phyloP scores from a whole-genome alignment of 2,797 vertebrate species.

The Coluber constrictor region DNA sequence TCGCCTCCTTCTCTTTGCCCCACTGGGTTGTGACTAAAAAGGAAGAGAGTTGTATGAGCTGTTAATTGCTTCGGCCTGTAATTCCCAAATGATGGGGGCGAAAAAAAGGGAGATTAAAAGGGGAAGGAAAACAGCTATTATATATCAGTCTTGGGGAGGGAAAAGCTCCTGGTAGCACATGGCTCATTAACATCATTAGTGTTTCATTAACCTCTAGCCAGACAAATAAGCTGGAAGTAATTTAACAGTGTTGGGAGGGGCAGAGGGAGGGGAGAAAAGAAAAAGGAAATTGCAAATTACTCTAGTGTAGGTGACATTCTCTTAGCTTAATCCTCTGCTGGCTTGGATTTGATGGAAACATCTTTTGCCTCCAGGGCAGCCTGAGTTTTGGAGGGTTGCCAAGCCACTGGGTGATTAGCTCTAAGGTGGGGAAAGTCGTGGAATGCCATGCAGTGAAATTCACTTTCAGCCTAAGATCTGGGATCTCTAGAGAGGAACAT shows the following conservation, averaged over 20 bases:
- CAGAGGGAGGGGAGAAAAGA: not conserved
- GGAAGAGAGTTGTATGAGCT: slow-evolving; percentile 54
- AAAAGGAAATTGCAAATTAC: slow-evolving; percentile 68
- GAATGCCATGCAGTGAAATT: slow-evolving; percentile 67
- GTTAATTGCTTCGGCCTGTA: slow-evolving; percentile 74
- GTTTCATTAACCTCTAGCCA: slow-evolving; percentile 79
- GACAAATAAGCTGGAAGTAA: slow-evolving; percentile 75
- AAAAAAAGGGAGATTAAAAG: slow-evolving; percentile 69
- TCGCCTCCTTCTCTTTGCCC: slow-evolving; percentile 67
- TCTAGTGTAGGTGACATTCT: slow-evolving; percentile 67
- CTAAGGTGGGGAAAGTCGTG: slow-evolving; percentile 60
- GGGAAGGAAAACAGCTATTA: slow-evolving; percentile 76
- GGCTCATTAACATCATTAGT: slow-evolving; percentile 78
- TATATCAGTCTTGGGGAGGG: slow-evolving; percentile 75
- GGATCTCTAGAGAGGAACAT: slow-evolving; percentile 49
- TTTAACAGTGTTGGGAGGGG: slow-evolving; percentile 62
- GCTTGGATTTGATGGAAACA: slow-evolving; percentile 48
- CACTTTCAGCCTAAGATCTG: slow-evolving; percentile 57
- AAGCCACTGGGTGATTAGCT: slow-evolving; percentile 45
- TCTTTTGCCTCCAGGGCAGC: slow-evolving; percentile 36
- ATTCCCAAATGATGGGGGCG: slow-evolving; percentile 64
- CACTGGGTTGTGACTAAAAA: slow-evolving; percentile 71
- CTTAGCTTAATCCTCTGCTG: not conserved
- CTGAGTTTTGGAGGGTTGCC: slow-evolving; percentile 52
- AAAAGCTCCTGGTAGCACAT: slow-evolving; percentile 69